Evolutionary conservation across 2,797 vertebrate genomes (phyloP), one percentile per base, ranked within the genome.

Genomic region (Melopsittacus undulatus): DNA sequence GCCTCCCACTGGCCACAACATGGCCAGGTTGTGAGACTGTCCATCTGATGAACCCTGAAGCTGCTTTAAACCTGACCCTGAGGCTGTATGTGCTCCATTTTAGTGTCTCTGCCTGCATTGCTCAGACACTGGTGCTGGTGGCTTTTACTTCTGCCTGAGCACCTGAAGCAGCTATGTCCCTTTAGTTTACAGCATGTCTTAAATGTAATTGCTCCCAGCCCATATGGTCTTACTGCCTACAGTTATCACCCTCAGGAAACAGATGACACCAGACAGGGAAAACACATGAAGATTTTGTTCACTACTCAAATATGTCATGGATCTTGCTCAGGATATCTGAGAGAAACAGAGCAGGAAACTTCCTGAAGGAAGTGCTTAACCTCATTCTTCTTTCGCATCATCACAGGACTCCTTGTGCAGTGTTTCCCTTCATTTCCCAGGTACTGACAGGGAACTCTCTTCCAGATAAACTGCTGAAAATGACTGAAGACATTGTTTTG

Each of bases 111-210:
- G 23, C 8, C 56, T n/a, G 17, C 20, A 7, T 29, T 54, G 12
- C n/a, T 56, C n/a, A 15, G 23, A 42, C 45, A 21, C 16, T 3
- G 12, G 10, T 0, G 0, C 51, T 36, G 34, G 38, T 36, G 67
- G 24, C 43, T 67, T 29, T 68, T 45, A 38, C 8, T 72, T 66
- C 22, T 11, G 52, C 12, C 7, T 1, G 11, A 48, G 69, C 36
- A 51, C 43, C 43, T 34, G 42, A 80, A 73, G 56, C 17, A 87
- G 24, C 17, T 70, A 46, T 36, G 29, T n/a, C n/a, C 26, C 57
- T 80, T 24, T 46, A 36, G 20, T 80, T 91, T 59, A 20, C 24
- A 74, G 6, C 17, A 5, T 21, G 15, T 46, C 64, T 74, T 80
- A 80, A 80, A 66, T 10, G 38, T 46, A 52, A 84, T 40, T 1